These are phyloP conservation scores for Apodemus agrarius DNA, from an alignment of 2,797 vertebrate genomes.

Conservation along the genomic window DNA sequence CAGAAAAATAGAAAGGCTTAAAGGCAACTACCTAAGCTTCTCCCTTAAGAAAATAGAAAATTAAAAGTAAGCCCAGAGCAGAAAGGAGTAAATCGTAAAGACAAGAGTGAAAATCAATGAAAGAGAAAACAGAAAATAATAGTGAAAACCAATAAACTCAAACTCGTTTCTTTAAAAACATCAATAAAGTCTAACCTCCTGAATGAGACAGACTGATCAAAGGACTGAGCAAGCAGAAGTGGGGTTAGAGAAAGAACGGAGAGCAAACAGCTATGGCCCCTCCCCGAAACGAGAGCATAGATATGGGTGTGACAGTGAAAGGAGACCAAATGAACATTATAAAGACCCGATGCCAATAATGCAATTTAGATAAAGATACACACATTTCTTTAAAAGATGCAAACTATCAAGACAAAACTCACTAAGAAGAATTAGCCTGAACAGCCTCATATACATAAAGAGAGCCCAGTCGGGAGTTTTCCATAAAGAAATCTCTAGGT, in stretches of 20 bases:
- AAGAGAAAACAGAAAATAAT: conserved; percentile 53
- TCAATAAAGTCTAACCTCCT: neutral
- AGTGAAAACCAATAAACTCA: conserved; percentile 13
- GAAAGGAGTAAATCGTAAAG: conserved; percentile 33
- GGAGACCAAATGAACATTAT: neutral
- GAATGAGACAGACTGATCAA: neutral
- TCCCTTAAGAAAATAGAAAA: conserved; percentile 50
- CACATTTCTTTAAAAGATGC: conserved; percentile 32
- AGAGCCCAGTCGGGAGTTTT: neutral
- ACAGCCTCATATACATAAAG: neutral
- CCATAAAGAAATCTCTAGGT: conserved; percentile 24
- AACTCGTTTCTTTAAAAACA: conserved; percentile 38
- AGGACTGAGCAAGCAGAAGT: neutral
- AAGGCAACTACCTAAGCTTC: conserved; percentile 41
- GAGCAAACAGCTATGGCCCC: neutral
- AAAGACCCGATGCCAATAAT: conserved; percentile 24
- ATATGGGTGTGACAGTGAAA: neutral
- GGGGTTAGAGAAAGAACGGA: neutral
- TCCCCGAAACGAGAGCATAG: neutral
- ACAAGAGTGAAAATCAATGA: conserved; percentile 30
- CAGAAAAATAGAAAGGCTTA: conserved; percentile 12
- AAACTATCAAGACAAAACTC: conserved; percentile 40
- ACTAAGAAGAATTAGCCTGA: neutral
- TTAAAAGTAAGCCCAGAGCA: conserved; percentile 43
- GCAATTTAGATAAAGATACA: conserved; percentile 13